Evolutionary conservation across 2,888 invertebrate genomes (phyloP).

Genomic region (Hirtodrosophila trivittata): DNA sequence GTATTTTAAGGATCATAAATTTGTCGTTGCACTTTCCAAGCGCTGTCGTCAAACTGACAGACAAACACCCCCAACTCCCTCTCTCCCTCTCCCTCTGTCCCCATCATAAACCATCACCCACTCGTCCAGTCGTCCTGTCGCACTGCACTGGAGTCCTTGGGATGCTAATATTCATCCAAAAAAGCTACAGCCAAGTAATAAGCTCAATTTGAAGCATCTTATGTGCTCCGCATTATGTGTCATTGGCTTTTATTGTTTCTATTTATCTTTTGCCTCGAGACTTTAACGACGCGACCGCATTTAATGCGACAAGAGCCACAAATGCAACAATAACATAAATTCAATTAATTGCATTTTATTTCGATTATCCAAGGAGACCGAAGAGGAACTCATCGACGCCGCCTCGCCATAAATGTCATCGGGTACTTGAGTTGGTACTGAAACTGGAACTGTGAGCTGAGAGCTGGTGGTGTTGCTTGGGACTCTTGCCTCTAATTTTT

Average conservation of each 20-base stretch:
- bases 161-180: slow-evolving; percentile 12
- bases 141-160: neutral
- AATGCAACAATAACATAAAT: slow-evolving; percentile 72
- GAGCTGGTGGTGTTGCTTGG: neutral
- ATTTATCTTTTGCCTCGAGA: slow-evolving; percentile 38
- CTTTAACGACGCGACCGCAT: slow-evolving; percentile 44
- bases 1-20: slow-evolving; percentile 81
- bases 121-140: neutral
- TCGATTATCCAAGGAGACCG: slow-evolving; percentile 58
- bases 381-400: slow-evolving; percentile 11
- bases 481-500: slow-evolving; percentile 65
- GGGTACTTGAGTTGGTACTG: slow-evolving; percentile 48
- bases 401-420: slow-evolving; percentile 63
- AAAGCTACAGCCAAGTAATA: slow-evolving; percentile 8
- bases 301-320: slow-evolving; percentile 44
- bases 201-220: slow-evolving; percentile 7
- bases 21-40: slow-evolving; percentile 57
- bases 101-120: slow-evolving; percentile 11
- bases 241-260: slow-evolving; percentile 39
- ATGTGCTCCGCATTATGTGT: slow-evolving; percentile 12
- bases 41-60: slow-evolving; percentile 24
- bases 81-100: neutral
- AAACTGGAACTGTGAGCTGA: neutral
- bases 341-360: slow-evolving; percentile 79
- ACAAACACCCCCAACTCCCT: slow-evolving; percentile 5